These are phyloP conservation scores for Eupithecia subfuscata DNA, from an alignment of 2,888 invertebrate species.

Conservation along the genomic window DNA sequence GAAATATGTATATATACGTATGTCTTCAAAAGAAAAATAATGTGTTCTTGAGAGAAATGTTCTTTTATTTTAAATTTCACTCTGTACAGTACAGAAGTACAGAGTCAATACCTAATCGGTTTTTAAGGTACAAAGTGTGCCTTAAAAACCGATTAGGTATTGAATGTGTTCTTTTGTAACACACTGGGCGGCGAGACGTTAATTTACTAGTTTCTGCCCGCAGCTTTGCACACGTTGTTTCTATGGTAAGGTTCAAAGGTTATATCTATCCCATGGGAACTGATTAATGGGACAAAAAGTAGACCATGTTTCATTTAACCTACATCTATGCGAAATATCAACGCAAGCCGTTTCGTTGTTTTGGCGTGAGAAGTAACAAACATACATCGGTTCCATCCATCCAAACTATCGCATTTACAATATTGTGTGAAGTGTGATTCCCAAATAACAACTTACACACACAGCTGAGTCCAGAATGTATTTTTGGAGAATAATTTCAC, in stretches of 20 bases:
- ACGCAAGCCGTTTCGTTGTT: neutral
- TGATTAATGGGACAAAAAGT: neutral
- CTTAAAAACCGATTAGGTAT: too few relatives aligned
- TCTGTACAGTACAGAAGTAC: neutral
- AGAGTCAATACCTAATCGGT: neutral
- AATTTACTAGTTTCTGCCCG: neutral
- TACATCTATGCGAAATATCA: neutral
- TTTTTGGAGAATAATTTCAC: neutral
- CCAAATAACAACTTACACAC: neutral
- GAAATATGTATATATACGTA: too few relatives aligned
- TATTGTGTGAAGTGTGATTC: neutral
- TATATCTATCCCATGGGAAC: neutral
- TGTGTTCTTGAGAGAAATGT: constrained; percentile 32
- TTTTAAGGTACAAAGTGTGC: too few relatives aligned
- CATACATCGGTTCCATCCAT: neutral
- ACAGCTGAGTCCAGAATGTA: neutral
- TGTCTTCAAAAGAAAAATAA: constrained; percentile 51
- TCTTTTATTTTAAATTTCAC: neutral
- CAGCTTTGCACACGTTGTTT: neutral
- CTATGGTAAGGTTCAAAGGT: neutral
- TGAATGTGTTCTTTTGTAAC: too few relatives aligned
- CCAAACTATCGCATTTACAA: neutral
- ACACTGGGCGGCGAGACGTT: neutral
- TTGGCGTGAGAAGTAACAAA: neutral
- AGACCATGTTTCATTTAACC: neutral